Base-by-base conservation (phyloP, 2,797 vertebrate species). In the Neoniphon sammara region DNA sequence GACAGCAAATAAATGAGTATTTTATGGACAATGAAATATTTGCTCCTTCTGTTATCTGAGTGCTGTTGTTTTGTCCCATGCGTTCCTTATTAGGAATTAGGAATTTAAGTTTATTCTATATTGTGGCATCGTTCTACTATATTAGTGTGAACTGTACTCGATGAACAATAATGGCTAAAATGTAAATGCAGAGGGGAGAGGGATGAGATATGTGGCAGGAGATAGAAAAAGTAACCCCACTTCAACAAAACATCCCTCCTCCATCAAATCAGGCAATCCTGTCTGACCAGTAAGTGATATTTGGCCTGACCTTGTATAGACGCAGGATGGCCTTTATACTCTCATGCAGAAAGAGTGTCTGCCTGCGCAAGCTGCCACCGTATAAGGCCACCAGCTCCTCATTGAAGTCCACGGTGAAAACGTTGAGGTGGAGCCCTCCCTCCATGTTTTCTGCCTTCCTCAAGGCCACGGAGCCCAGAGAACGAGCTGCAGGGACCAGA, bases 301-400 rank as follows among this genome's bases (percentile, higher is more conserved):
- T n/a, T 46, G 31, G 53, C 25, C 90, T 87, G 78, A 99, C 98
- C 96, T 95, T 97, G 91, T 99, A 99, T 64, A 98, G 94, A 23
- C 93, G 95, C 21, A 99, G 95, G 80, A 99, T 96, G 68, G 95
- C 94, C 92, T 97, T 98, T 66, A 99, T 96, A 93, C 97, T 96
- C 73, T 97, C 96, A 0, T 98, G 95, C 54, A 99, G 95, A 92
- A 98, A 99, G 82, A 92, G 95, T 0, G 97, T 98, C 91, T 99
- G 98, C 42, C 88, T 92, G 36, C 91, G 93, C 79, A 99, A 90
- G 81, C 96, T 98, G 67, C 98, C 98, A 1, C 98, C 98, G 7
- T 99, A 99, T 1, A 99, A 78, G 0, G 98, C 98, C 89, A 99
- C 98, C 78, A 99, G 90, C 84, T 99, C 98, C 86, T 99, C 98